A percentile compares a stretch with the other conserved stretches of the same genome.
phyloP scores from a whole-genome alignment of 2,888 invertebrate genomes.

The Polydrusus cervinus region DNA sequence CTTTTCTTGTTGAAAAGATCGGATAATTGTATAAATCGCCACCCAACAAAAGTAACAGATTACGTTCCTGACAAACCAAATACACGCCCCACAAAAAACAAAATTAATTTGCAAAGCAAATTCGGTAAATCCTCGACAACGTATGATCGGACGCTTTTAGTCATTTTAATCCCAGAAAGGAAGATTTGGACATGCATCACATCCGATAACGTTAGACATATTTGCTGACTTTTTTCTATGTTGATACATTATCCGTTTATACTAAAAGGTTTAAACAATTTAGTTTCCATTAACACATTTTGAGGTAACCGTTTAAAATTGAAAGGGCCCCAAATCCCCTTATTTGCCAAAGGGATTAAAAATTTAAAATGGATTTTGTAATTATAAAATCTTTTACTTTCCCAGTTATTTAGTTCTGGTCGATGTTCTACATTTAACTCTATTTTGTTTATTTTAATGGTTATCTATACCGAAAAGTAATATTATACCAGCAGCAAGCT shows the following conservation, averaged over 20 bases:
- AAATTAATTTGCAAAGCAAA: conserved; percentile 45
- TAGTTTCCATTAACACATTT: not conserved
- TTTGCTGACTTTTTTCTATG: not conserved
- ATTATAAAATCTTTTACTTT: too few species aligned
- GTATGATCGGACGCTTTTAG: conserved; percentile 36
- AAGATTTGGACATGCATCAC: conserved; percentile 39
- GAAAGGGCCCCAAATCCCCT: too few species aligned
- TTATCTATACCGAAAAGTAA: too few species aligned
- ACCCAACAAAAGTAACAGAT: conserved; percentile 25
- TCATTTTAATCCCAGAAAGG: conserved; percentile 39
- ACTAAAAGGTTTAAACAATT: not conserved
- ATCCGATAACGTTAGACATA: conserved; percentile 25
- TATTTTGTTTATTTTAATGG: too few species aligned
- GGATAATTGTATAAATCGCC: not conserved
- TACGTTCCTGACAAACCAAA: conserved; percentile 38
- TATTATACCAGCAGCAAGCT: too few species aligned
- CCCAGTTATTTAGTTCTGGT: too few species aligned
- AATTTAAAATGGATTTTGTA: too few species aligned
- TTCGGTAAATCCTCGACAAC: conserved; percentile 39
- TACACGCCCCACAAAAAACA: conserved; percentile 36
- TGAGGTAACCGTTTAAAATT: too few species aligned
- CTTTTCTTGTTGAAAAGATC: not conserved
- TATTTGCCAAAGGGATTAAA: too few species aligned
- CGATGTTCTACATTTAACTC: too few species aligned
- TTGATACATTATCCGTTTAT: not conserved